These are phyloP conservation scores for Ochropacha duplaris DNA, from an alignment of 2,888 invertebrate genomes.

Conservation along the genomic window DNA sequence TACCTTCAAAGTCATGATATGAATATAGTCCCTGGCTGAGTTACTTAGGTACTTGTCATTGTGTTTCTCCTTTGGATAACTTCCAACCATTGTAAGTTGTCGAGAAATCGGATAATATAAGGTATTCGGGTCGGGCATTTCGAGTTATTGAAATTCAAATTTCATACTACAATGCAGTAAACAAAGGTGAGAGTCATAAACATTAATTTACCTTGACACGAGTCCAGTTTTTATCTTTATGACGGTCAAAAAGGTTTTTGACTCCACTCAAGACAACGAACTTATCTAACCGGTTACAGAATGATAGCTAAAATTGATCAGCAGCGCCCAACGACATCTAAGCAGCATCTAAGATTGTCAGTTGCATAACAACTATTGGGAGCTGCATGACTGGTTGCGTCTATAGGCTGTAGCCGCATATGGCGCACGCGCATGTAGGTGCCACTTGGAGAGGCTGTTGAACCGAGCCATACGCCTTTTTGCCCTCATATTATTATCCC, in stretches of 20 bases:
- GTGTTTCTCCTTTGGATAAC: constrained; percentile 25
- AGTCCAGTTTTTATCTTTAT: constrained; percentile 33
- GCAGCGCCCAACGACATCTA: neutral
- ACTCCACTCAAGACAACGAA: constrained; percentile 63
- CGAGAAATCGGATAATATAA: constrained; percentile 25
- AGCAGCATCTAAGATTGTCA: constrained; percentile 10
- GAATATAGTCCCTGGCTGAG: constrained; percentile 14
- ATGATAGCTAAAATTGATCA: constrained; percentile 33
- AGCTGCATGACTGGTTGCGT: constrained; percentile 22
- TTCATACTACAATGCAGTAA: neutral
- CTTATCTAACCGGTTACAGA: constrained; percentile 57
- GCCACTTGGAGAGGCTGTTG: neutral
- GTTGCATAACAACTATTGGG: constrained; percentile 39
- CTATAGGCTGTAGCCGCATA: constrained; percentile 7
- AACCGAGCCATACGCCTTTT: neutral
- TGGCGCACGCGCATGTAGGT: neutral
- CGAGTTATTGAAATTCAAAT: too few relatives aligned
- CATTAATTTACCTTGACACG: constrained; percentile 35
- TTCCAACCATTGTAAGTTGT: constrained; percentile 37
- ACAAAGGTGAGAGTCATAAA: constrained; percentile 43
- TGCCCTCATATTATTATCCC: neutral
- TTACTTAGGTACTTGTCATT: constrained; percentile 34
- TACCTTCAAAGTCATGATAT: neutral
- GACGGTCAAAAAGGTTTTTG: constrained; percentile 54
- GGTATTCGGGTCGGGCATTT: too few relatives aligned